Evolutionary conservation across 92 coral and sea anemone species (phyloP), one percentile per base, ranked within the genome.

Genomic region (Actinernus sp.): DNA sequence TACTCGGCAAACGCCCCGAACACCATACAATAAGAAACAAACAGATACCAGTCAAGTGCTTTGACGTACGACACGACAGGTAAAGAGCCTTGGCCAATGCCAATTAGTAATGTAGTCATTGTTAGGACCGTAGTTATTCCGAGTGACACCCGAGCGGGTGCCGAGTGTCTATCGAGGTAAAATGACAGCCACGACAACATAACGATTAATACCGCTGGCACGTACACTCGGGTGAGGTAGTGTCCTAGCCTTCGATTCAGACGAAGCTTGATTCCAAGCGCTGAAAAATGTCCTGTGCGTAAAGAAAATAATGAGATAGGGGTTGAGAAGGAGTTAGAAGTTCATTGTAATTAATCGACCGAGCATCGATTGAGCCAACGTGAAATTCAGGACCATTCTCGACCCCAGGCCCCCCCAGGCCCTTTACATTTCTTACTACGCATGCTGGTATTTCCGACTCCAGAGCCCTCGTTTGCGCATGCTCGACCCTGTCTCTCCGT

Each of bases 61-160:
- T 89, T 88, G 41, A 92, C 47, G 55, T 92, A 92, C 3, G 97
- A 88, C 48, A 92, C 97, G 51, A 71, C 92, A 9, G 97, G 97
- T 48, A 92, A 48, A 9, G 84, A 73, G 11, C 79, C 94, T 47
- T 92, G 97, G 2, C 97, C 94, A 11, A 88, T 55, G 8, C 97
- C 97, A 60, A 92, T 89, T 17, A 88, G 63, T 43, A 92, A 63
- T 2, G 97, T 92, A 2, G 97, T 92, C 97, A 92, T 92, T 13
- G 97, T 92, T 17, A 92, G 73, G 8, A 92, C 93, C 17, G 97
- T 92, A 58, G 97, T 88, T 61, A 92, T 92, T 32, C 97, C 97
- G 81, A 92, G 93, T 0, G 94, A 78, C 17, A 92, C 92, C 40
- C 97, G 91, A 78, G 97, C 97, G 30, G 97, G 97, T 3, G 94